Evolutionary conservation across 1,140 invertebrate genomes (phyloP), one percentile per base, ranked within the genome.

Genomic region (Sitophilus oryzae): DNA sequence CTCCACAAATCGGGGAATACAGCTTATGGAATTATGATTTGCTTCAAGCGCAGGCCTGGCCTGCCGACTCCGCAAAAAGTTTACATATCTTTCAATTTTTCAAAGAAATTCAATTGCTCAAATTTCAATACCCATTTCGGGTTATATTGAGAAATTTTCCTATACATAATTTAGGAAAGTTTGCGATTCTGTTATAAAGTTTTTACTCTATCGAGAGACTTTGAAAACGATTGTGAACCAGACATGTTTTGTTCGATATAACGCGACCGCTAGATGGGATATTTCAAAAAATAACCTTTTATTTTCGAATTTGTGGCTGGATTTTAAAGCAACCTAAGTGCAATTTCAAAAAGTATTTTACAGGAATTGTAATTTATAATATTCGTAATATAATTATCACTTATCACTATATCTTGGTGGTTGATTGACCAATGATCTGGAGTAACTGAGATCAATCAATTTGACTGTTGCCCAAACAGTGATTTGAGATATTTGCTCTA

Each of bases 131-230:
- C 53, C 53, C 38, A 56, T 36, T 56, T 56, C 49, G 45, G 47
- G 43, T 49, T 56, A 56, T 56, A 56, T 56, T 48, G 37, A 20
- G 38, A 55, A 56, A 49, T 42, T 56, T 49, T 56, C 45, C 53
- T 56, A 56, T 56, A 56, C 46, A 56, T 49, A 56, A 56, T 56
- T 56, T 49, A 42, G 20, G 25, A 44, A 56, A 56, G 45, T 56
- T 48, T 49, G 48, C 53, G 34, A 56, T 56, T 49, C 40, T 36
- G 53, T 56, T 49, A 49, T 37, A 43, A 44, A 54, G 36, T 47
- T 54, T 54, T 54, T 54, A 14, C 15, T 4, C 3, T 16, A 37
- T 34, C 10, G 10, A 46, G 45, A 38, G 44, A 38, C 52, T 47
- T 54, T 42, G 21, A 19, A 37, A 52, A 16, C 51, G 2, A 15